Base-by-base conservation (phyloP, 1,140 invertebrate species). In the Polyergus mexicanus region DNA sequence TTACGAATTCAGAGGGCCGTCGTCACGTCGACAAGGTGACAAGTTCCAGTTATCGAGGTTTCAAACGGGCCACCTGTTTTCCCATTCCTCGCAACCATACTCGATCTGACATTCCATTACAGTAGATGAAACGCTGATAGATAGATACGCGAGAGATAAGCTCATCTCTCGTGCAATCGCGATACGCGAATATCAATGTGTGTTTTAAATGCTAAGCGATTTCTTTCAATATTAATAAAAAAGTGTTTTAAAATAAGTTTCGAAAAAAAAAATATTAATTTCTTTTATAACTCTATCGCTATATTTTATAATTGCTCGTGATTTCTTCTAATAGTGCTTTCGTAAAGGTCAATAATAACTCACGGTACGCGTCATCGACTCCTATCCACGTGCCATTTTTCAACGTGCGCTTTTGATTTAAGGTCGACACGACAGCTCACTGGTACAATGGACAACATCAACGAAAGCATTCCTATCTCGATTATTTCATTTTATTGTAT, bases 1-100 rank as follows among this genome's bases (percentile, higher is more conserved):
- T 87, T 87, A 84, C 69, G 38, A 87, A 84, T 88, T 84, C 86
- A 88, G 86, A 87, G 44, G 86, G 60, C 78, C 78, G 69, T 81
- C 78, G 54, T 81, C 60, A 66, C 35, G 86, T 88, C 86, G 75
- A 62, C 71, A 69, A 65, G 54, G 74, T 86, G 84, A 77, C 86
- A 78, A 68, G 74, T 80, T 80, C 71, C 58, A 75, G 71, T 87
- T 86, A 81, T 86, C 71, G 69, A 68, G 66, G 38, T 63, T 84
- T 38, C 62, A 72, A 69, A 71, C 65, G 85, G 66, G 44, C 78
- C 85, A 85, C 69, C 85, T 86, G 85, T 84, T 78, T 80, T 68
- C 62, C 68, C 78, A 13, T 38, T 47, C 54, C 38, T 69, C 54
- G 13, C 22, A 38, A 74, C 54, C 60, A 35, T 10, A 47, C 7